A percentile compares a stretch with the other conserved stretches of the same genome.
These are phyloP conservation scores for Timema cristinae DNA, from an alignment of 2,888 invertebrate genomes.

Conservation along the genomic window DNA sequence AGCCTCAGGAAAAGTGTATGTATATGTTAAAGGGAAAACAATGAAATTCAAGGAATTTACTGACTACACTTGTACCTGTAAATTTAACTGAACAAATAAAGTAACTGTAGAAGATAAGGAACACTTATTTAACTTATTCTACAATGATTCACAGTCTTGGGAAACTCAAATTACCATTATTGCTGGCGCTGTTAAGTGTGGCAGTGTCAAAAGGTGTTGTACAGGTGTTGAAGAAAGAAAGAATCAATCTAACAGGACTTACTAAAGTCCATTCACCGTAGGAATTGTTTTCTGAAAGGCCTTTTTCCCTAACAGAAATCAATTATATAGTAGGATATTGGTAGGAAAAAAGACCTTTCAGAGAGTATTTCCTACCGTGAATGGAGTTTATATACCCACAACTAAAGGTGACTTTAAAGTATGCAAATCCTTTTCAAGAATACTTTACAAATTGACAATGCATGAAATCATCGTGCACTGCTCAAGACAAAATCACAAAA, in stretches of 20 bases:
- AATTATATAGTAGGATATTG: too few relatives aligned
- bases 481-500: constrained; percentile 2
- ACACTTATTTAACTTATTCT: too few relatives aligned
- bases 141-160: too few relatives aligned
- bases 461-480: constrained; percentile 8
- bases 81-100: constrained; percentile 11
- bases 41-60: constrained; percentile 3
- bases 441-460: background rate
- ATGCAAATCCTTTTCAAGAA: background rate
- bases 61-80: background rate
- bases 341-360: too few relatives aligned
- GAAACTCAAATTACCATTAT: too few relatives aligned
- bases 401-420: background rate
- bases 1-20: background rate
- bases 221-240: constrained; percentile 2
- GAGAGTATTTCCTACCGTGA: too few relatives aligned
- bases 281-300: too few relatives aligned
- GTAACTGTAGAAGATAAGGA: too few relatives aligned
- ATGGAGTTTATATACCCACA: constrained; percentile 4
- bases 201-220: constrained; percentile 4
- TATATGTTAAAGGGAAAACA: constrained; percentile 1
- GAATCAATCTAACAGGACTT: constrained; percentile 4
- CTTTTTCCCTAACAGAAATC: too few relatives aligned
- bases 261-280: too few relatives aligned
- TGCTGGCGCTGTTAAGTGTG: constrained; percentile 4